Evolutionary conservation across 2,113 vertebrate species (phyloP), one percentile per base, ranked within the genome.

Genomic region (Rhinolophus sinicus): DNA sequence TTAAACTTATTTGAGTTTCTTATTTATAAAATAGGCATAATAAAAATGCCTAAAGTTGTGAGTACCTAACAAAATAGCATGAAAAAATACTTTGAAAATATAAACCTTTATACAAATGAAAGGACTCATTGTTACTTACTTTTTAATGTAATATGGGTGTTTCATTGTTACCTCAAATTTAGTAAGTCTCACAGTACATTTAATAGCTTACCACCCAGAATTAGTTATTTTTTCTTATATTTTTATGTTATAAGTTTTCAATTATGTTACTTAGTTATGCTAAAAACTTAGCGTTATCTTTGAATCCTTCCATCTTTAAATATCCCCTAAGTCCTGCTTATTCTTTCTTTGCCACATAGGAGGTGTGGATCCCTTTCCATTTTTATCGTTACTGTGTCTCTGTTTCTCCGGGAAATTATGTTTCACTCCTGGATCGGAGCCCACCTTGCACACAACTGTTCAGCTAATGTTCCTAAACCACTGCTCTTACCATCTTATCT

Each of bases 61-160:
- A 90, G 64, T 40, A 69, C 54, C 38, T 76, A 76, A 87, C 33
- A 94, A 89, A 96, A 88, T 50, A 82, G 52, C 19, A 67, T 54
- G 47, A 95, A 50, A 75, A 80, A 94, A 65, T 75, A 52, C 6
- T 38, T 95, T 88, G 28, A 88, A 95, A 84, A 96, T 84, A 85
- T n/a, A 80, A 95, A 91, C 6, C 33, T 84, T 85, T 90, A 78
- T 81, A 38, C 58, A 93, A 84, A 62, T 65, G 1, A 44, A 78
- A 83, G 82, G 21, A 21, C 19, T 28, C 7, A 12, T 72, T 72
- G 56, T 52, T 83, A 62, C 33, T 62, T 84, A 44, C 30, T 89
- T 52, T 76, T 67, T 54, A 60, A 70, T 96, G 90, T 86, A 92
- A 90, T 83, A 60, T 78, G 62, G 9, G 40, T 94, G 18, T 65